Evolutionary conservation across 2,888 invertebrate genomes (phyloP), one percentile per base, ranked within the genome.

Genomic region (Drosophila differens): DNA sequence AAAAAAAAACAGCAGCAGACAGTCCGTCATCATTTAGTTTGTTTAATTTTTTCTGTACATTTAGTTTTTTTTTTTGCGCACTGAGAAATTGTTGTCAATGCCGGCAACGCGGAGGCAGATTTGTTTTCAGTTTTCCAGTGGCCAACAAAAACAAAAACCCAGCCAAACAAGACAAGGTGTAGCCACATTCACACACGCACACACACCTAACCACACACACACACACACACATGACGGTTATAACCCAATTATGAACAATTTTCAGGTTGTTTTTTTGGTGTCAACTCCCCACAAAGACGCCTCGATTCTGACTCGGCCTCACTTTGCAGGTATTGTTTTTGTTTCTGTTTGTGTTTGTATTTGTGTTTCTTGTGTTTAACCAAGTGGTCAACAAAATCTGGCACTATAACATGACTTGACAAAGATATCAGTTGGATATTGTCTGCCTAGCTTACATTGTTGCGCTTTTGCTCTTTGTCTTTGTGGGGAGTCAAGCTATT

Each of bases 211-310:
- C 70, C 74, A 60, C 62, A 69, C 70, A 61, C 51, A 67, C 60
- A 64, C 64, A 33, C 55, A 70, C 14, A 53, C 71, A 70, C 73
- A 65, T 79, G 86, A 77, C 78, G 73, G 79, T 62, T 84, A 85
- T 89, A 90, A 90, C 88, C 88, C 83, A 89, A 89, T 87, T 89
- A 81, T 77, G 60, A 77, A 69, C 73, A 81, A 67, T 80, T 83
- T 88, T 74, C 76, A 73, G 81, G 82, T 89, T 77, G 76, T 85
- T 80, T 88, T 22, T 47, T 25, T 83, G 80, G 83, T 83, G 89
- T 82, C 84, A 81, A 63, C 73, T 73, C 81, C 85, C 74, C 73
- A 60, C 58, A 70, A 25, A 47, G 25, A 47, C 66, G 65, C 61
- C 67, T 67, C 67, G 59, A 55, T 64, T 80, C 57, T 62, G 65